Base-by-base conservation (phyloP, 2,113 vertebrate species). In the Pachyramphus minor region DNA sequence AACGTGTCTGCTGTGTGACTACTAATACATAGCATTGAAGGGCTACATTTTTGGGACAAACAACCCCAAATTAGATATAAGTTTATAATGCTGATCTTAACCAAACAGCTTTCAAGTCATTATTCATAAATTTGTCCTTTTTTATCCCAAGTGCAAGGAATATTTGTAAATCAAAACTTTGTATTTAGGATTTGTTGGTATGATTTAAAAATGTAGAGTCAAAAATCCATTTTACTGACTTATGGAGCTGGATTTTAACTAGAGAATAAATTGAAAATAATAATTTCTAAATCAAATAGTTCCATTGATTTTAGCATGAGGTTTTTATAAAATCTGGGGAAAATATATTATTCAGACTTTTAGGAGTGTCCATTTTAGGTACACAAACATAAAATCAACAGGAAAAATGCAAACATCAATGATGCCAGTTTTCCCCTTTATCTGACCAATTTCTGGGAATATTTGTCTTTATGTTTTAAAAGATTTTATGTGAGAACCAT, bases 1-100 rank as follows among this genome's bases (percentile, higher is more conserved):
- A 20, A 92, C 79, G 31, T 64, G 21, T 44, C 25, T 59, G 6
- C 17, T 93, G 11, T 66, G 10, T 39, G 37, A 69, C 18, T 53
- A 31, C n/a, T 76, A 50, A 81, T 41, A 74, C 13, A 16, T 4
- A 66, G 5, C 25, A 81, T 6, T 56, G 30, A 68, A 90, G 18
- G 28, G 7, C 8, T 63, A 56, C 1, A 6, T 52, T 47, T 81
- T 76, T 47, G 44, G 10, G 35, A 89, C 72, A n/a, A 19, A 31
- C 28, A 56, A 3, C 19, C 5, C 37, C 17, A 87, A 71, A 62
- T 67, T 49, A 37, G 37, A 56, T 50, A 88, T 37, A 42, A 42
- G 15, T 74, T 90, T 90, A 53, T 59, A 94, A 86, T 10, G 10
- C 16, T 72, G 23, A 75, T 84, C 30, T 62, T 79, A 85, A 82